phyloP scores from a whole-genome alignment of 2,797 vertebrate genomes.

The Microctenopoma stevenorrisi region DNA sequence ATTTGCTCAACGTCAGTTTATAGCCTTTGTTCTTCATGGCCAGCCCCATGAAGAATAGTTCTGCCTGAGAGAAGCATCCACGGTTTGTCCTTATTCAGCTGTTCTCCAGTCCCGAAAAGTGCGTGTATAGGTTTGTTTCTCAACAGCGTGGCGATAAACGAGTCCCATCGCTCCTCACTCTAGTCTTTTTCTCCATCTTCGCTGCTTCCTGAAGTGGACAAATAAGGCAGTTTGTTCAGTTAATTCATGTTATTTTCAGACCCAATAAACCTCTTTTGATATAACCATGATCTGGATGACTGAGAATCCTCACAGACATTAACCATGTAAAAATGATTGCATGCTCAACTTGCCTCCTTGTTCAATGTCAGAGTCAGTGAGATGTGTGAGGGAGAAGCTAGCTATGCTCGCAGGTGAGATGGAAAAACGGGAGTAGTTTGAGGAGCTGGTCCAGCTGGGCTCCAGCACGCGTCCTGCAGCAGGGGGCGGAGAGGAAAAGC shows the following conservation, averaged over 20 bases:
- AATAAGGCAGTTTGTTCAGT: not conserved
- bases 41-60: constrained; percentile 52
- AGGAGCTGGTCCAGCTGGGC: constrained; percentile 87
- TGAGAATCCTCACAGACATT: too few species aligned
- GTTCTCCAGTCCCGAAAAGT: constrained; percentile 47
- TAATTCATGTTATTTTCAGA: not conserved
- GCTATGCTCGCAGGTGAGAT: constrained; percentile 96
- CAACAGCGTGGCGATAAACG: constrained; percentile 27
- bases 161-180: constrained; percentile 32
- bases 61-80: constrained; percentile 76
- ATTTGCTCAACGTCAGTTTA: constrained; percentile 54
- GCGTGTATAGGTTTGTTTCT: constrained; percentile 49
- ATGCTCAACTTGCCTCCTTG: constrained; percentile 89
- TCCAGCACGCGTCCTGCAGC: constrained; percentile 76
- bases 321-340: not conserved
- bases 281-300: too few species aligned
- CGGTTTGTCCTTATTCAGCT: constrained; percentile 51
- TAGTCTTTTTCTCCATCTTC: constrained; percentile 98
- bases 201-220: constrained; percentile 89
- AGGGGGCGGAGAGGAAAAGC: constrained; percentile 89
- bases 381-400: constrained; percentile 93
- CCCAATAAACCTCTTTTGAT: not conserved
- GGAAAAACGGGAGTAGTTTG: constrained; percentile 93
- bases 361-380: constrained; percentile 96
- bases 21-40: constrained; percentile 52